Base-by-base conservation (phyloP, 2,797 vertebrate species). In the Echeneis naucrates region DNA sequence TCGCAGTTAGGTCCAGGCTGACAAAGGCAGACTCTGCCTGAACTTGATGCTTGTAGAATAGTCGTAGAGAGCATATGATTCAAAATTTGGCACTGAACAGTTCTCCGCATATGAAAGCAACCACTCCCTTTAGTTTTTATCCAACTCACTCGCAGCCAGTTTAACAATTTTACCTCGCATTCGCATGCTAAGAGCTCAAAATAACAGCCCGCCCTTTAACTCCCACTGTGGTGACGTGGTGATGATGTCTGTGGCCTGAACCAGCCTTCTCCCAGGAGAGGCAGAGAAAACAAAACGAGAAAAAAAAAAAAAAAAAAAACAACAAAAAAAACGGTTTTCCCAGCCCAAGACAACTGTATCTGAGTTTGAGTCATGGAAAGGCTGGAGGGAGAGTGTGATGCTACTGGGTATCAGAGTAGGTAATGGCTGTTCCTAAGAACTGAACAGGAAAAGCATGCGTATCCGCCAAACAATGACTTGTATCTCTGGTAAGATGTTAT, bases 311-410 rank as follows among this genome's bases (percentile, higher is more conserved):
- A n/a, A n/a, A n/a, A n/a, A n/a, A n/a, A n/a, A n/a, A n/a, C n/a
- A n/a, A n/a, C n/a, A n/a, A n/a, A n/a, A n/a, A n/a, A 61, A 72
- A 53, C 32, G 14, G 8, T 66, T 62, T 80, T 21, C 58, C 63
- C 65, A 67, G 77, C 68, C 45, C 59, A 60, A 79, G 75, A 67
- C 60, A 16, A 52, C 26, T 45, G 44, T 38, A 58, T 42, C 38
- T 44, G 44, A 27, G 68, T 65, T 53, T 88, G 84, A 89, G 81
- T 88, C 81, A 88, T 54, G 4, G 0, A 26, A n/a, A 57, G 30
- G 21, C 57, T 71, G 5, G 27, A 65, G 73, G 78, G 70, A 76
- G 66, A 23, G 4, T 40, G 33, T 50, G 24, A 48, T 56, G 71
- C 74, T 55, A 56, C 5, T 2, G 59, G 78, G 16, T 21, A 62